Base-by-base conservation (phyloP, 2,797 vertebrate genomes). In the Sciurus carolinensis region DNA sequence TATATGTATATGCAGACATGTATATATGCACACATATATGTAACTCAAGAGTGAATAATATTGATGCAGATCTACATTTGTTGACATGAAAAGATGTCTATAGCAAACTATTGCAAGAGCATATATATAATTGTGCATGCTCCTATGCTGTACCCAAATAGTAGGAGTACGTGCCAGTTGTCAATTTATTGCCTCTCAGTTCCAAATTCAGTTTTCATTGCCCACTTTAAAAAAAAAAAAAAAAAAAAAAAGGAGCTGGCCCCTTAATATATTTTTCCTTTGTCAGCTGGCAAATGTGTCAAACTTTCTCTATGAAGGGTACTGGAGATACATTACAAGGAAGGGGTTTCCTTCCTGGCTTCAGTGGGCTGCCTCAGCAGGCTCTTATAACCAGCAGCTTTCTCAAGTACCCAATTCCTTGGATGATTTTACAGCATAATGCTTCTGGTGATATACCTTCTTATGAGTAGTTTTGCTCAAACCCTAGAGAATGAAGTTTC, bases 1-100 rank as follows among this genome's bases (percentile, higher is more conserved):
- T 52, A 52, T 52, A 15, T 15, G 52, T 52, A 5, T 17, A 64
- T 20, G 42, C 5, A 50, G 9, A 26, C 3, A 33, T 26, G 33
- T 42, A 17, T 33, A 62, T 39, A 28, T 14, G 54, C 54, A 57
- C 9, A 57, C 54, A 44, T 24, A 59, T 28, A 26, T n/a, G 42
- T n/a, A 30, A 94, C 28, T 80, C 30, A 96, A 77, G 28, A 83
- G 76, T 64, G 62, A 73, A 90, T 52, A 90, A 66, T 17, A 28
- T 15, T 77, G 42, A 76, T 59, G 11, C 1, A 91, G 24, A 91
- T 69, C 30, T 92, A 5, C 33, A 82, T 50, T 71, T 75, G 54
- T 0, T 87, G 64, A 79, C 81, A 81, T 4, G 28, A 42, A 52
- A 86, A 93, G 44, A 76, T 36, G 59, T 66, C 11, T 57, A 87